Evolutionary conservation across 1,140 invertebrate genomes (phyloP).

Genomic region (Heliconius hewitsoni): DNA sequence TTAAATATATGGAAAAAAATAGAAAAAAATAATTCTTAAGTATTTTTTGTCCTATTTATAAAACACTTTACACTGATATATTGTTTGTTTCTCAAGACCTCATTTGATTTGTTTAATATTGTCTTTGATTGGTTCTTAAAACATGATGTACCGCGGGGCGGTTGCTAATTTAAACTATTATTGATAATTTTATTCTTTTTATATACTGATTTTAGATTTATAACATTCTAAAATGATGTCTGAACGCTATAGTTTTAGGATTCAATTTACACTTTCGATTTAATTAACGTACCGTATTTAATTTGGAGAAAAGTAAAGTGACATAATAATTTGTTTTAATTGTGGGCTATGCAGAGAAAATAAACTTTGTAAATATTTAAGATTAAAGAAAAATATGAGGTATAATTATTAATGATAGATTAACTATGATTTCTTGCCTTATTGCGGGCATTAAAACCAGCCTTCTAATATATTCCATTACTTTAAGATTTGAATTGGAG

Average conservation of each 20-base stretch:
- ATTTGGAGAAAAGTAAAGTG: no score
- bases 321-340: no score
- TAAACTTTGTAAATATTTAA: no score
- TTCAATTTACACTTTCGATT: neutral
- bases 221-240: neutral
- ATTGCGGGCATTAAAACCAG: conserved; percentile 44
- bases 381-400: neutral
- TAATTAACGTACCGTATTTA: no score
- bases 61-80: neutral
- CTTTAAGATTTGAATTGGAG: conserved; percentile 34
- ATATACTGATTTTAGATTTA: neutral
- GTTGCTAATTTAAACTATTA: neutral
- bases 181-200: neutral
- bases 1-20: no score
- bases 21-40: no score
- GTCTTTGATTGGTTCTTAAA: conserved; percentile 28
- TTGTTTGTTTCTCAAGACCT: neutral
- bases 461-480: conserved; percentile 48
- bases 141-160: conserved; percentile 25
- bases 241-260: neutral
- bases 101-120: neutral
- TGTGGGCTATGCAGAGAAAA: no score
- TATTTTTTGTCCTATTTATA: no score
- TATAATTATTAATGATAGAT: neutral
- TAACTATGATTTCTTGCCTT: conserved; percentile 41